These are phyloP conservation scores for Aphidoletes aphidimyza DNA, from an alignment of 2,888 invertebrate species.

Conservation along the genomic window DNA sequence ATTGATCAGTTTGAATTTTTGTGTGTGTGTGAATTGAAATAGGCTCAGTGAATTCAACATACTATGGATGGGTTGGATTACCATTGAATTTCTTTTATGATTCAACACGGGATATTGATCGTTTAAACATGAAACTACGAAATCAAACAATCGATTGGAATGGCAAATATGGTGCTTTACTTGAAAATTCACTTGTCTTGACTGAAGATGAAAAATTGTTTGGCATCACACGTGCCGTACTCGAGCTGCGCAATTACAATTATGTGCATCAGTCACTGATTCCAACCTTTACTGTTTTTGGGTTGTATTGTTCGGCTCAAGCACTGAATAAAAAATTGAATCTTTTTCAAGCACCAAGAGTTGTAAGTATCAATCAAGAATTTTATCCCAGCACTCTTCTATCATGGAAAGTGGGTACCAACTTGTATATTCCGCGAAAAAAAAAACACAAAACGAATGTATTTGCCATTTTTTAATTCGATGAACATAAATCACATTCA, in stretches of 20 bases:
- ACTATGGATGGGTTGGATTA: slow-evolving; percentile 78
- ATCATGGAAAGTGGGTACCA: neutral
- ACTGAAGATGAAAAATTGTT: slow-evolving; percentile 83
- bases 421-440: too few relatives aligned
- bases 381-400: neutral
- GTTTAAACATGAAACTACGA: slow-evolving; percentile 71
- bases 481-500: neutral
- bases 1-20: too few relatives aligned
- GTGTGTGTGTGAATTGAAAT: too few relatives aligned
- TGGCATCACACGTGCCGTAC: slow-evolving; percentile 80
- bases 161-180: slow-evolving; percentile 71
- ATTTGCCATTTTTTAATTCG: neutral
- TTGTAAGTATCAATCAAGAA: neutral
- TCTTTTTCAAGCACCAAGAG: slow-evolving; percentile 69
- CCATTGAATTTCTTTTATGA: slow-evolving; percentile 77
- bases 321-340: slow-evolving; percentile 69
- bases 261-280: slow-evolving; percentile 64
- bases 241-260: slow-evolving; percentile 64
- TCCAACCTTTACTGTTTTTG: slow-evolving; percentile 67
- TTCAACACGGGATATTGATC: slow-evolving; percentile 69
- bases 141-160: slow-evolving; percentile 74
- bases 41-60: slow-evolving; percentile 69
- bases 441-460: too few relatives aligned
- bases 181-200: slow-evolving; percentile 76
- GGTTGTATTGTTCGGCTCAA: slow-evolving; percentile 69